phyloP scores from a whole-genome alignment of 1,140 invertebrate species.

The Nylanderia fulva region DNA sequence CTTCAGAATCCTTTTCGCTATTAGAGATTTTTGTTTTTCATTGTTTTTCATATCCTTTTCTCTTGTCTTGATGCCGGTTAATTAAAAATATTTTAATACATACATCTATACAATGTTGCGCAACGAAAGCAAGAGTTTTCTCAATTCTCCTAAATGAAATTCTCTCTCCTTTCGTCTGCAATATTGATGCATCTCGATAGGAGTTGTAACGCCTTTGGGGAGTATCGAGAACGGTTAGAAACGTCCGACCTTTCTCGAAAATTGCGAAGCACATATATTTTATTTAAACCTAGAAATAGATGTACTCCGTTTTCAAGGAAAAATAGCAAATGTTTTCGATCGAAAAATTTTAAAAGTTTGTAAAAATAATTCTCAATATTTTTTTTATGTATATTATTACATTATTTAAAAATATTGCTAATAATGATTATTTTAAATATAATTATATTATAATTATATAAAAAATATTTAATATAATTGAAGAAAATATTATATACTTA shows the following conservation, averaged over 20 bases:
- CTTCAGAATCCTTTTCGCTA: not conserved
- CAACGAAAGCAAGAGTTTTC: not conserved
- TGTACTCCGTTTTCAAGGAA: not conserved
- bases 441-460: too few relatives aligned
- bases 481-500: not conserved
- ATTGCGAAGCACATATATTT: constrained; percentile 22
- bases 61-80: not conserved
- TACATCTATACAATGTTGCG: not conserved
- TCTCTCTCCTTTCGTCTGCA: not conserved
- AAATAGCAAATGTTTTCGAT: not conserved
- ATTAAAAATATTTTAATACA: constrained; percentile 24
- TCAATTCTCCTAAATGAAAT: constrained; percentile 38
- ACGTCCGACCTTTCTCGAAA: constrained; percentile 2
- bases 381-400: not conserved
- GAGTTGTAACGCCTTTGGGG: not conserved
- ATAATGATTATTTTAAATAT: not conserved
- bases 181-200: constrained; percentile 16
- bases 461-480: not conserved
- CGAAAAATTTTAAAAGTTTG: not conserved
- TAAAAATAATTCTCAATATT: not conserved
- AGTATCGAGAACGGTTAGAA: constrained; percentile 11
- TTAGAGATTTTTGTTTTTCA: constrained; percentile 9
- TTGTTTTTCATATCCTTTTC: too few relatives aligned
- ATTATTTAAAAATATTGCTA: constrained; percentile 2
- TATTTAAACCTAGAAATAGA: not conserved